A percentile compares a stretch with the other conserved stretches of the same genome.
phyloP scores from a whole-genome alignment of 2,888 invertebrate species.

The Pandemis cinnamomeana region DNA sequence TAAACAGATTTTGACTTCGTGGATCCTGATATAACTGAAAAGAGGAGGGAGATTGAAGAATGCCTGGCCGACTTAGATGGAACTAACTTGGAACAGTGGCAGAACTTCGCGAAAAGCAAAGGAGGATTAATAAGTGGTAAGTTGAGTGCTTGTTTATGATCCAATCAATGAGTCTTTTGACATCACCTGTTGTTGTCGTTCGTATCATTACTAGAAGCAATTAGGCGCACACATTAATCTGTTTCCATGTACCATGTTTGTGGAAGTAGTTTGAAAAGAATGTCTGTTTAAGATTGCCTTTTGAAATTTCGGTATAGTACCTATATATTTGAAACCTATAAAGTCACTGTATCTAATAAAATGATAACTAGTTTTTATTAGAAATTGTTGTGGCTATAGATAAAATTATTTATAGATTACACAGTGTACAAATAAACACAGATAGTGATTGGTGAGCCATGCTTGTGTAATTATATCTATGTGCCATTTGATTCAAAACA shows the following conservation, averaged over 20 bases:
- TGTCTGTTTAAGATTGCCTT: not conserved
- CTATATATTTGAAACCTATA: too few species aligned
- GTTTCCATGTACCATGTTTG: slow-evolving; percentile 1
- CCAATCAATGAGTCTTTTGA: slow-evolving; percentile 14
- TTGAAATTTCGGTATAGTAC: not conserved
- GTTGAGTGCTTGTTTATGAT: slow-evolving; percentile 39
- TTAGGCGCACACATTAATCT: not conserved
- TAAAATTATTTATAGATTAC: not conserved
- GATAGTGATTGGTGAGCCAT: not conserved
- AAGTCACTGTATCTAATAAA: too few species aligned
- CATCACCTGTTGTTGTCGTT: slow-evolving; percentile 21
- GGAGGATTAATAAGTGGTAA: slow-evolving; percentile 88
- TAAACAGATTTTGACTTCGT: slow-evolving; percentile 83
- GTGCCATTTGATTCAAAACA: not conserved
- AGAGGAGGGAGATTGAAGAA: slow-evolving; percentile 85
- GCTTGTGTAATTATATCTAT: not conserved
- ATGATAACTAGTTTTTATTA: not conserved
- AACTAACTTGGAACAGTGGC: slow-evolving; percentile 83
- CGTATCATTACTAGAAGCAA: slow-evolving; percentile 18
- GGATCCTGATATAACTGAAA: slow-evolving; percentile 85
- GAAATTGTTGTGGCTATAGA: slow-evolving; percentile 1
- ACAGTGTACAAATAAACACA: not conserved
- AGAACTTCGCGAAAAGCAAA: slow-evolving; percentile 85
- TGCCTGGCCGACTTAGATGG: slow-evolving; percentile 78
- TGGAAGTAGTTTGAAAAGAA: not conserved